phyloP scores from a whole-genome alignment of 2,888 invertebrate species.

The Vesta saturnalis region DNA sequence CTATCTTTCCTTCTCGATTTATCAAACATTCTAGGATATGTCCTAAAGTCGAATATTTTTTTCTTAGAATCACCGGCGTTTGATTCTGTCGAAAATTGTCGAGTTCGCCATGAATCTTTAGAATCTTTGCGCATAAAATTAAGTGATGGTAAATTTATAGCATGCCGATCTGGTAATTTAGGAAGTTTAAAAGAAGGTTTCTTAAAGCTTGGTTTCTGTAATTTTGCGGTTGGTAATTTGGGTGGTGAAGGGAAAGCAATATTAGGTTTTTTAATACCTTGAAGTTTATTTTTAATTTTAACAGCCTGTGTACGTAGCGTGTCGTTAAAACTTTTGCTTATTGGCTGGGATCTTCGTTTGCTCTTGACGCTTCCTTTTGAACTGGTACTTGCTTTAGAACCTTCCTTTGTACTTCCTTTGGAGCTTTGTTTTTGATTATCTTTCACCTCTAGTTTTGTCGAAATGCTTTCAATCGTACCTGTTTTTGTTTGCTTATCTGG shows the following conservation, averaged over 20 bases:
- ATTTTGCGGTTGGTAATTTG: constrained; percentile 62
- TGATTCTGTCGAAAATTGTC: constrained; percentile 64
- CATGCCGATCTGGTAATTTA: constrained; percentile 70
- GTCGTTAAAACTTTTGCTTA: constrained; percentile 29
- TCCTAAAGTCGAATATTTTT: constrained; percentile 77
- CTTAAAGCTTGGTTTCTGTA: constrained; percentile 44
- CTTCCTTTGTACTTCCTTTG: constrained; percentile 58
- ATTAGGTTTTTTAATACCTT: constrained; percentile 66
- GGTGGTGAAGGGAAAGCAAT: constrained; percentile 69
- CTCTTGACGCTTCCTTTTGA: constrained; percentile 32
- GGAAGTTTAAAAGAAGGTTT: constrained; percentile 67
- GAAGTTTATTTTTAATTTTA: constrained; percentile 69
- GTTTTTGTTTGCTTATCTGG: constrained; percentile 68
- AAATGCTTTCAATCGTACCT: no score
- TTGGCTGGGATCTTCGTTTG: constrained; percentile 18
- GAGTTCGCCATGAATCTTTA: constrained; percentile 57
- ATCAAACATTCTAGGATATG: constrained; percentile 78
- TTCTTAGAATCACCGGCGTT: constrained; percentile 66
- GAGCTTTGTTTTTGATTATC: constrained; percentile 65
- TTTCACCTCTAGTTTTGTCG: constrained; percentile 72
- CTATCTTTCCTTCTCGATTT: constrained; percentile 60
- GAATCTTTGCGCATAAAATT: constrained; percentile 53
- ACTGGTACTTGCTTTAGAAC: constrained; percentile 22
- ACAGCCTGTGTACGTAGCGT: constrained; percentile 75
- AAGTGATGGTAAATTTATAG: constrained; percentile 61